Evolutionary conservation across 2,888 invertebrate species (phyloP).

Genomic region (Agrypnus murinus): DNA sequence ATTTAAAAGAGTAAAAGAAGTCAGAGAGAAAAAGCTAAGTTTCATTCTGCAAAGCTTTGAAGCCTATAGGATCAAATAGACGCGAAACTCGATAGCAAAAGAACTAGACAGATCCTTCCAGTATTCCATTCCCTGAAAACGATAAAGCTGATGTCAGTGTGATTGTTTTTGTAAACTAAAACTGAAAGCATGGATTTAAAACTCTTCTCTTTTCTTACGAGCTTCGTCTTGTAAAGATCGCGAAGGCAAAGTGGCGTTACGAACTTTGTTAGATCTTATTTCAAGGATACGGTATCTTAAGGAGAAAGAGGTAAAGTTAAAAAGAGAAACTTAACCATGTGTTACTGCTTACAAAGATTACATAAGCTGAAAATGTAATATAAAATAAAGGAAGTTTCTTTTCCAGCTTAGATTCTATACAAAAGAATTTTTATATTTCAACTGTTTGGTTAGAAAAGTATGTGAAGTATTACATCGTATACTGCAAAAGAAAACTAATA

Average conservation of each 20-base stretch:
- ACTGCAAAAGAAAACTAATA: constrained; percentile 40
- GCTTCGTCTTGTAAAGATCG: background rate
- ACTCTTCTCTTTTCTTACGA: background rate
- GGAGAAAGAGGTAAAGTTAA: background rate
- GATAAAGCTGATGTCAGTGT: constrained; percentile 18
- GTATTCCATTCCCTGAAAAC: constrained; percentile 9
- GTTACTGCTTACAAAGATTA: background rate
- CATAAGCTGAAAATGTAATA: background rate
- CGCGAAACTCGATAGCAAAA: constrained; percentile 13
- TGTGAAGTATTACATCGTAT: constrained; percentile 34
- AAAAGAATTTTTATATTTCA: constrained; percentile 1
- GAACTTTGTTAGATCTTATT: background rate
- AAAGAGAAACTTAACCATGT: too few species aligned
- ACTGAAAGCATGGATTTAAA: constrained; percentile 11
- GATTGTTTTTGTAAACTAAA: constrained; percentile 24
- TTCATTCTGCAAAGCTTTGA: constrained; percentile 1
- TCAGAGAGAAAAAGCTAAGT: too few species aligned
- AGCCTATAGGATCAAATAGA: constrained; percentile 13
- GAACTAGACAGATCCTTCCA: constrained; percentile 15
- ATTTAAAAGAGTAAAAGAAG: too few species aligned
- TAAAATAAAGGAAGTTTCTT: background rate
- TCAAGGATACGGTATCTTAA: background rate
- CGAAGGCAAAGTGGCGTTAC: background rate
- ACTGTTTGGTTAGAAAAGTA: constrained; percentile 27
- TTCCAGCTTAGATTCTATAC: background rate